These are phyloP conservation scores for Esox masquinongy DNA, from an alignment of 2,797 vertebrate species.

Conservation along the genomic window DNA sequence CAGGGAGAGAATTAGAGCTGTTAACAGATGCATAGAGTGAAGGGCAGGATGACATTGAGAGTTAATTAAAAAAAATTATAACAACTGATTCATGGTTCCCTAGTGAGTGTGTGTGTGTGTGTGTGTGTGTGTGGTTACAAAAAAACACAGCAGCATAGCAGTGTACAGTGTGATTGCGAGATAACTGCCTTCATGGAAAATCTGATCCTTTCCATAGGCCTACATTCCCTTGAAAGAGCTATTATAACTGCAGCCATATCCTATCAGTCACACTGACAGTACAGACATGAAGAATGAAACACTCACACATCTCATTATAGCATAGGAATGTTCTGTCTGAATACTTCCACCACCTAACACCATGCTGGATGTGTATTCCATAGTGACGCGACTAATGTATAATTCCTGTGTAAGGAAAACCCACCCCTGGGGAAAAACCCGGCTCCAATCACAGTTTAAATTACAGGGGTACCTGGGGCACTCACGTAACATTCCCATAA, in stretches of 20 bases:
- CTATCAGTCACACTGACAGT: too few species aligned
- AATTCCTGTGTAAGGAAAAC: neutral
- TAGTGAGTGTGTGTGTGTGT: slow-evolving; percentile 41
- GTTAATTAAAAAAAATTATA: slow-evolving; percentile 78
- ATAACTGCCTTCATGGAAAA: slow-evolving; percentile 43
- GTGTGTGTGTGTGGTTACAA: slow-evolving; percentile 22
- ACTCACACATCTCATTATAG: too few species aligned
- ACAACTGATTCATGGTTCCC: slow-evolving; percentile 64
- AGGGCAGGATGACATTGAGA: slow-evolving; percentile 79
- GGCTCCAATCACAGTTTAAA: neutral
- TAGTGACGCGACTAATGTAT: neutral
- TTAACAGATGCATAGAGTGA: slow-evolving; percentile 66
- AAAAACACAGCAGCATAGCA: too few species aligned
- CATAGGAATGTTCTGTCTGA: neutral
- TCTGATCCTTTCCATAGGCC: slow-evolving; percentile 55
- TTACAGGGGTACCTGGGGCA: neutral
- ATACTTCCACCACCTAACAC: neutral
- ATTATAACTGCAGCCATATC: too few species aligned
- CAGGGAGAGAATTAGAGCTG: slow-evolving; percentile 41
- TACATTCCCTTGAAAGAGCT: too few species aligned
- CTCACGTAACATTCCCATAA: neutral
- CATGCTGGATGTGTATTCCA: too few species aligned
- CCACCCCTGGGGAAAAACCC: neutral
- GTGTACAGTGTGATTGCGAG: too few species aligned
- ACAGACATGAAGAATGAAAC: too few species aligned